These are phyloP conservation scores for Barnardius zonarius DNA, from an alignment of 2,113 vertebrate genomes.

Conservation along the genomic window DNA sequence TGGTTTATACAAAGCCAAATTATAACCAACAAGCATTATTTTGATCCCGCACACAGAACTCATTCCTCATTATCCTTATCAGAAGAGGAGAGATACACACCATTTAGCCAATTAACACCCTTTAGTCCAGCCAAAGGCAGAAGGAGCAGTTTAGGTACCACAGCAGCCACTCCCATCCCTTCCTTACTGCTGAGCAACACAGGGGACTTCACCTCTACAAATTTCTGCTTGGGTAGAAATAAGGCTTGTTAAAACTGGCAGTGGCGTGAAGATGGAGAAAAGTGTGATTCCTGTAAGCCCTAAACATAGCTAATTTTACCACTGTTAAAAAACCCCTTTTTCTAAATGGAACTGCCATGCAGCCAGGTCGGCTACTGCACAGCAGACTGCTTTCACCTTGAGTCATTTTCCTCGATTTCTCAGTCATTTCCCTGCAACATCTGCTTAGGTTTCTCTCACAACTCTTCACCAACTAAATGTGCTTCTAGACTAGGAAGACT, in stretches of 20 bases:
- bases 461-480: background rate
- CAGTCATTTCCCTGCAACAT: background rate
- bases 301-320: background rate
- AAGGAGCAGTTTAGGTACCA: background rate
- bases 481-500: background rate
- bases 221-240: background rate
- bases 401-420: background rate
- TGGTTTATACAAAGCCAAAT: background rate
- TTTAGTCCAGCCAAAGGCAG: background rate
- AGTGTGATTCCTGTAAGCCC: background rate
- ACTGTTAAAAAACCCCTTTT: background rate
- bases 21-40: conserved; percentile 7
- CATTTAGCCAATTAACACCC: background rate
- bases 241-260: background rate
- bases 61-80: conserved; percentile 22
- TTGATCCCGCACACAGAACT: background rate
- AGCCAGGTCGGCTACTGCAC: background rate
- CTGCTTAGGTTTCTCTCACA: background rate
- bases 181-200: background rate
- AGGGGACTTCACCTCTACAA: background rate
- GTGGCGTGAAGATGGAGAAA: background rate
- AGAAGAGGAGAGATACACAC: background rate
- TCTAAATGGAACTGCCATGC: background rate
- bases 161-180: accelerated
- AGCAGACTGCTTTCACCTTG: background rate